These are phyloP conservation scores for Dioctria rufipes DNA, from an alignment of 2,888 invertebrate genomes.

Conservation along the genomic window DNA sequence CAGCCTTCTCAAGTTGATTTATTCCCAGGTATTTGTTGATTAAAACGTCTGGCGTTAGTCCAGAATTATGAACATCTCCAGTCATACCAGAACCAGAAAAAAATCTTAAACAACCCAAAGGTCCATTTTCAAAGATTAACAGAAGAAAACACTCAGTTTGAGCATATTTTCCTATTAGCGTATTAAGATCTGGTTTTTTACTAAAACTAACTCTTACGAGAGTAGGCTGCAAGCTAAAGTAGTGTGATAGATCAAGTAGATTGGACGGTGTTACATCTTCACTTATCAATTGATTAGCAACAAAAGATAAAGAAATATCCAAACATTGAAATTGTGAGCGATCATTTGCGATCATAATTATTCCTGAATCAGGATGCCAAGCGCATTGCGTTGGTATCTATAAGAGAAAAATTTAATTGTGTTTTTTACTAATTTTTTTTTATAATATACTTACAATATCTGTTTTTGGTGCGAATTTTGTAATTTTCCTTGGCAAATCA, in stretches of 20 bases:
- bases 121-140: conserved; percentile 77
- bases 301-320: conserved; percentile 79
- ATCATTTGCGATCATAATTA: conserved; percentile 80
- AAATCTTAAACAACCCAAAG: conserved; percentile 74
- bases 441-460: conserved; percentile 78
- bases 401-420: conserved; percentile 55
- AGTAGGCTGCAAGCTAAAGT: conserved; percentile 73
- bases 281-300: conserved; percentile 78
- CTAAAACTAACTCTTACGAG: conserved; percentile 76
- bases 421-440: too few relatives aligned
- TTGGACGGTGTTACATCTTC: conserved; percentile 78
- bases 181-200: conserved; percentile 72
- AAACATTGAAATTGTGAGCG: conserved; percentile 83
- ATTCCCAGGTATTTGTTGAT: conserved; percentile 78
- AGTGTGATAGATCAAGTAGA: conserved; percentile 77
- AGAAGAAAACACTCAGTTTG: conserved; percentile 74
- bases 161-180: conserved; percentile 68
- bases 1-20: conserved; percentile 79
- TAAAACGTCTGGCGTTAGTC: conserved; percentile 76
- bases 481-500: conserved; percentile 82
- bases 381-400: conserved; percentile 78
- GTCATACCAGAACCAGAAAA: conserved; percentile 72
- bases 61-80: conserved; percentile 71
- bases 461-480: conserved; percentile 80
- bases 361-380: conserved; percentile 82